Evolutionary conservation across 2,888 invertebrate species (phyloP).

Genomic region (Ethmia dodecea): DNA sequence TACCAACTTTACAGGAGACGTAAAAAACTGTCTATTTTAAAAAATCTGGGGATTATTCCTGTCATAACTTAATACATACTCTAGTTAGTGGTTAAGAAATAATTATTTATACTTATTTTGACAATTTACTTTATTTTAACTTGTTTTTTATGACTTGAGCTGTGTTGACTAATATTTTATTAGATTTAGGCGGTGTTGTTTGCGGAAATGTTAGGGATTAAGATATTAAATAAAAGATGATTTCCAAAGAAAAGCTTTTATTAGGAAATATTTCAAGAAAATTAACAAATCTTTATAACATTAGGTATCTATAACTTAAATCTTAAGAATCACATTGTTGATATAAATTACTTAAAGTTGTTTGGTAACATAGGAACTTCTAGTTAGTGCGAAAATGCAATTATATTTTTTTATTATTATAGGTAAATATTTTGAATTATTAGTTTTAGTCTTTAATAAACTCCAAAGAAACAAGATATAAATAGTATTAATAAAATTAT

Average conservation of each 20-base stretch:
- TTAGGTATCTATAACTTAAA: conserved; percentile 15
- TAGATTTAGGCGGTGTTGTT: conserved; percentile 19
- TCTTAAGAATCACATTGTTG: conserved; percentile 20
- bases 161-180: conserved; percentile 16
- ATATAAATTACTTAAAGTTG: conserved; percentile 16
- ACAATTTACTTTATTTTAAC: conserved; percentile 16
- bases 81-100: conserved; percentile 18
- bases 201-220: conserved; percentile 18
- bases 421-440: conserved; percentile 11
- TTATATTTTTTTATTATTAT: conserved; percentile 8
- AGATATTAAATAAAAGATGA: conserved; percentile 17
- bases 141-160: conserved; percentile 19
- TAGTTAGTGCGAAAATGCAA: conserved; percentile 7
- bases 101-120: conserved; percentile 19
- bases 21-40: conserved; percentile 8
- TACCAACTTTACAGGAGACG: conserved; percentile 15
- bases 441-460: conserved; percentile 15
- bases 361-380: conserved; percentile 12
- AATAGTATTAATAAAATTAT: conserved; percentile 10
- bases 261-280: conserved; percentile 14
- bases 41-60: conserved; percentile 2
- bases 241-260: conserved; percentile 17
- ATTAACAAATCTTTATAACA: conserved; percentile 12
- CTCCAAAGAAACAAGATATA: conserved; percentile 13
- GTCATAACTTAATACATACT: conserved; percentile 14